Evolutionary conservation across 2,113 vertebrate species (phyloP), one percentile per base, ranked within the genome.

Genomic region (Alces alces): DNA sequence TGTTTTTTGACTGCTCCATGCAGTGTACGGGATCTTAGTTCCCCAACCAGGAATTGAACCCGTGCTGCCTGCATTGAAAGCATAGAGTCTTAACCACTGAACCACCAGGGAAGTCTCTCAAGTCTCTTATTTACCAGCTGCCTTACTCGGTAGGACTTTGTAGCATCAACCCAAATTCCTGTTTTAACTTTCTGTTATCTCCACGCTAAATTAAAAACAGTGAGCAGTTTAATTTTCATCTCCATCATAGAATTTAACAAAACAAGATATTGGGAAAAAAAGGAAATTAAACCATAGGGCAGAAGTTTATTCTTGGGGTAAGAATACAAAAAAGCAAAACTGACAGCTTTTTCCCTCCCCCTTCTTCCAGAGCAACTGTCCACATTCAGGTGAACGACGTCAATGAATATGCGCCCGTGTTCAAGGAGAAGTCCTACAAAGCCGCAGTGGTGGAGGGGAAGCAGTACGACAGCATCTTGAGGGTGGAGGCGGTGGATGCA

Each of bases 321-420:
- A 28, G n/a, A 45, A 87, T 39, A 13, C 78, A 17, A 36, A 15
- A 55, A 66, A 73, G 27, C 19, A 3, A 13, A 43, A 9, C 17
- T 1, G 47, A 3, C 4, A 47, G 87, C 16, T 28, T 7, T 7
- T 6, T 12, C 14, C 58, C 60, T 54, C 25, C 6, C 21, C 8
- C 12, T 52, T 0, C 33, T 76, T 25, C 50, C 98, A 99, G 99
- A 98, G 99, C 99, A 33, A 99, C 99, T 0, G 99, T 99, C 0
- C 99, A 99, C 17, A 99, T 99, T 96, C 99, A 99, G 98, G 99
- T 99, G 97, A 99, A 99, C 0, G 99, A 99, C 4, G 99, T 99
- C 89, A 99, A 99, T 0, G 99, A 99, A 82, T 99, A 99, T 0
- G 99, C 99, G 0, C 99, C 99, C 0, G 99, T 99, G 91, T 99